Base-by-base conservation (phyloP, 2,888 invertebrate species). In the Pecten maximus region DNA sequence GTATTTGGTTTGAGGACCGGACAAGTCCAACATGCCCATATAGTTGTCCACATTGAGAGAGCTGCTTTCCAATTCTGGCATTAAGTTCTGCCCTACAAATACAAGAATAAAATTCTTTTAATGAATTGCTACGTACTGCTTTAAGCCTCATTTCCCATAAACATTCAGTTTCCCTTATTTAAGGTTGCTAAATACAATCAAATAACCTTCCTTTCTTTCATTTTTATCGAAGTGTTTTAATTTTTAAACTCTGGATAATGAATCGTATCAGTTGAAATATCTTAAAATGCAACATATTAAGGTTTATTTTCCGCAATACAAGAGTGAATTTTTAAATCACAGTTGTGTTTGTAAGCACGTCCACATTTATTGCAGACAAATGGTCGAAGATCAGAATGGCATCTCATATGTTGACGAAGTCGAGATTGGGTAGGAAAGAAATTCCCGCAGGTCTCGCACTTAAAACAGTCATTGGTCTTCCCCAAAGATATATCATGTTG, bases 381-480 rank as follows among this genome's bases (percentile, higher is more conserved):
- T 0, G 74, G 74, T 28, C 74, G 19, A 74, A 35, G 28, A 15
- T 74, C 74, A 28, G 74, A 74, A 74, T 74, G 74, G 35, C 74
- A 74, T 74, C 74, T 19, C 74, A 74, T 74, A 35, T 74, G 74
- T 35, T 74, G 74, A 28, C 74, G 74, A 74, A 74, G 74, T 10
- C 74, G 74, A 74, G 74, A 74, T 35, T 28, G 74, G 2, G 74
- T 74, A 28, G 74, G 74, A 35, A 74, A 74, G 39, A 87, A 44
- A 39, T 28, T 88, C 40, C 50, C 50, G 87, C 90, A 90, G 23
- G 88, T 90, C 19, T 74, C 74, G 12, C 74, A 74, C 23, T 74
- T 74, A 74, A 74, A 74, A 74, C 74, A 74, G 74, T 74, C 74
- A 28, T 6, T 74, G 35, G 74, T 74, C 74, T 74, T 74, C 28